Base-by-base conservation (phyloP, 2,113 vertebrate species). In the Gnathonemus longibarbis region DNA sequence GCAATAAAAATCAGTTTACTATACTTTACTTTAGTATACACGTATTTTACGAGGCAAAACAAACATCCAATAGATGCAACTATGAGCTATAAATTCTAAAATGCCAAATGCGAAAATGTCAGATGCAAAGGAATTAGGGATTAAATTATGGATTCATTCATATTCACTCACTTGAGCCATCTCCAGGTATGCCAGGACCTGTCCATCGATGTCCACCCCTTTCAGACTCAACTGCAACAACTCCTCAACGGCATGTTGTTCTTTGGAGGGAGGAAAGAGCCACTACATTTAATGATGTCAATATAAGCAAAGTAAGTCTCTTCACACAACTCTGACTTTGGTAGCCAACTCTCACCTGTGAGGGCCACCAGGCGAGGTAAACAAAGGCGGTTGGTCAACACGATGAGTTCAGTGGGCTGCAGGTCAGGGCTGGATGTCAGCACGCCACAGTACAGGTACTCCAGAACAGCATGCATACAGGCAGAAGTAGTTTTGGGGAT, bases 311-410 rank as follows among this genome's bases (percentile, higher is more conserved):
- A 56, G 48, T 83, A 9, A 19, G 21, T 15, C 6, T 80, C 19
- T 45, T 58, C 31, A 35, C 39, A n/a, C 1, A 5, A 13, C 39
- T 45, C 42, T 89, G 80, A 39, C 39, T 39, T 80, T 85, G 24
- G 39, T 17, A 39, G 24, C 52, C 7, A 8, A 35, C 24, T 21
- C 92, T 91, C 95, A 98, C 97, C 97, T 42, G 97, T 97, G 92
- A 98, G 95, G 11, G 97, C 96, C 52, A 98, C 96, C 45, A 98
- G 95, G 53, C 96, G 96, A 1, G 96, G 97, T 93, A 98, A 93
- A 93, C 97, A 98, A 45, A 98, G 96, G 15, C 97, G 96, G 94
- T 97, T 97, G 93, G 97, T 95, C 85, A 98, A 93, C 90, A 97
- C 83, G 45, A 98, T 96, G 52, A 97, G 96, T 66, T 98, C 97